Evolutionary conservation across 2,113 vertebrate species (phyloP).

Genomic region (Tetraodon nigroviridis): DNA sequence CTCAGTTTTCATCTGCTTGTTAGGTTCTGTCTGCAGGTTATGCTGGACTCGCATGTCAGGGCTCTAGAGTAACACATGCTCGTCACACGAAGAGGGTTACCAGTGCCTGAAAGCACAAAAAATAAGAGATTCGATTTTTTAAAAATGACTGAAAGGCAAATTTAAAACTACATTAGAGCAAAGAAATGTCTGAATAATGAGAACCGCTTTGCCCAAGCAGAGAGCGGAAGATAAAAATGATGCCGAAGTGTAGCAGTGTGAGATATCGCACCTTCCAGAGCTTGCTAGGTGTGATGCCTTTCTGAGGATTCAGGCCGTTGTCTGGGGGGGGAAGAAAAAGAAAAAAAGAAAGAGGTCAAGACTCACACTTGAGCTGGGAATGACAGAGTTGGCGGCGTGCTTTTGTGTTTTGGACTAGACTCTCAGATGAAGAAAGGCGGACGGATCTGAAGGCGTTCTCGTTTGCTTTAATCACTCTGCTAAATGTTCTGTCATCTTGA

Average conservation of each 20-base stretch:
- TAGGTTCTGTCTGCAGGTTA: neutral
- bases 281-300: too few relatives aligned
- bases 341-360: slow-evolving; percentile 3
- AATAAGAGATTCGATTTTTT: slow-evolving; percentile 4
- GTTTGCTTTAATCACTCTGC: neutral
- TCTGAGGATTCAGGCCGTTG: too few relatives aligned
- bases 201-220: neutral
- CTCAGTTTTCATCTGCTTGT: too few relatives aligned
- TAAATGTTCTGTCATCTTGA: neutral
- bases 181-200: too few relatives aligned
- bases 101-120: slow-evolving; percentile 70
- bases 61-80: slow-evolving; percentile 71
- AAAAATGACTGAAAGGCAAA: neutral
- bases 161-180: too few relatives aligned
- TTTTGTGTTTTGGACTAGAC: slow-evolving; percentile 82
- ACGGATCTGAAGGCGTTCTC: neutral
- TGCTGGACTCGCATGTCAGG: slow-evolving; percentile 45
- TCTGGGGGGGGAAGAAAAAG: too few relatives aligned
- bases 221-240: too few relatives aligned
- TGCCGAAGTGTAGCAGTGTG: neutral
- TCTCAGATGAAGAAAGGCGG: slow-evolving; percentile 63
- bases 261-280: neutral
- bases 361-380: slow-evolving; percentile 85
- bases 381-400: slow-evolving; percentile 90
- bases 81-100: slow-evolving; percentile 80